These are phyloP conservation scores for Capreolus pygargus DNA, from an alignment of 2,113 vertebrate species.

Conservation along the genomic window DNA sequence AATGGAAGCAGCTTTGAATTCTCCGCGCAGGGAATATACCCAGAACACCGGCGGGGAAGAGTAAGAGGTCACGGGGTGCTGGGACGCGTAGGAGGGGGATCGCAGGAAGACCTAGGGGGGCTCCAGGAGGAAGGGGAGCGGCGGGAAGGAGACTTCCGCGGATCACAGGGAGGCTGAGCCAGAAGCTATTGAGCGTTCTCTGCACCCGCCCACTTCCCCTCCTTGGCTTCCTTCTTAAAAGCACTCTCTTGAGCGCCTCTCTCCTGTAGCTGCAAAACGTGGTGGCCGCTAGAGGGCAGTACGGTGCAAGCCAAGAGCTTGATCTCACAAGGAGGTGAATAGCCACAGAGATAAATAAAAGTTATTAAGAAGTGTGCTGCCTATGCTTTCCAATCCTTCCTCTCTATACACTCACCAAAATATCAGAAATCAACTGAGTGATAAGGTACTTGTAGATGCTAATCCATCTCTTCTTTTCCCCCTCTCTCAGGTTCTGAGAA, in stretches of 20 bases:
- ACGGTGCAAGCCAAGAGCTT: neutral
- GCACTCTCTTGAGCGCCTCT: neutral
- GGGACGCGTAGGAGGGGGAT: neutral
- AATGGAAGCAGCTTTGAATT: neutral
- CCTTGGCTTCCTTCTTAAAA: neutral
- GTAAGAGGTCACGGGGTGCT: neutral
- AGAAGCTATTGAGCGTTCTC: neutral
- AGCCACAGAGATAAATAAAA: neutral
- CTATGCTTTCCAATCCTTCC: neutral
- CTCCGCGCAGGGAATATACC: neutral
- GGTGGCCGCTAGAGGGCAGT: neutral
- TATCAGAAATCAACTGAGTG: neutral
- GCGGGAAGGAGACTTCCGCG: neutral
- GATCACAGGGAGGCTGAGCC: accelerated
- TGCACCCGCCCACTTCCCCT: neutral
- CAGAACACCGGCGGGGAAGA: neutral
- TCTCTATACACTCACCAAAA: neutral
- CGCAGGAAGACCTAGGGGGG: neutral
- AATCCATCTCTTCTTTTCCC: accelerated
- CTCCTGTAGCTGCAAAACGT: neutral
- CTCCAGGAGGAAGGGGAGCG: neutral
- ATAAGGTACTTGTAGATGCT: neutral
- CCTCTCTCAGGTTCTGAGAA: neutral
- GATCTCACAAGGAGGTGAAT: accelerated
- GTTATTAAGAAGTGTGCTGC: neutral